These are phyloP conservation scores for Sebastes taczanowskii DNA, from an alignment of 2,797 vertebrate species.

Conservation along the genomic window DNA sequence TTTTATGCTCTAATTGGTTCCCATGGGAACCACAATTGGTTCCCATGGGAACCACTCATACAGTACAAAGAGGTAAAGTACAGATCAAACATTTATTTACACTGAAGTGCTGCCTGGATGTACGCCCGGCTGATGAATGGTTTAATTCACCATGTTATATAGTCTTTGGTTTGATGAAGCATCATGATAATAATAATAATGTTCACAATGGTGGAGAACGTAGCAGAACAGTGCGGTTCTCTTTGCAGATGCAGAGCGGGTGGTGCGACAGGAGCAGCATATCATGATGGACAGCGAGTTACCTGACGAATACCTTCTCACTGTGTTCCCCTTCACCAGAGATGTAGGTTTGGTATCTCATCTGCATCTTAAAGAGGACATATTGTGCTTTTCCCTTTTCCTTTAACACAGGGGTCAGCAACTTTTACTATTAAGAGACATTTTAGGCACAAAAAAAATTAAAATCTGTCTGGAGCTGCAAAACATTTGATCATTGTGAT, in stretches of 20 bases:
- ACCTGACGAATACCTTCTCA: constrained; percentile 39
- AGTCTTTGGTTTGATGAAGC: neutral
- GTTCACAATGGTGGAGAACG: neutral
- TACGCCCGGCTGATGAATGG: neutral
- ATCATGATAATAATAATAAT: neutral
- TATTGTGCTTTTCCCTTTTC: too few species aligned
- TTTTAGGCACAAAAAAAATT: too few species aligned
- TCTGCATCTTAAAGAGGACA: neutral
- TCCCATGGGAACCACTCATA: constrained; percentile 21
- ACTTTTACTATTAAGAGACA: too few species aligned
- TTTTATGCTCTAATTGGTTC: constrained; percentile 29
- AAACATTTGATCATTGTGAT: too few species aligned
- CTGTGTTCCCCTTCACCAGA: constrained; percentile 61
- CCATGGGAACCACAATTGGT: constrained; percentile 1
- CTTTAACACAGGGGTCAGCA: too few species aligned
- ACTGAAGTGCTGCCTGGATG: neutral
- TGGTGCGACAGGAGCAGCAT: constrained; percentile 39
- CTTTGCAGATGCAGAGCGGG: constrained; percentile 67
- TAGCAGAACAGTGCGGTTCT: neutral
- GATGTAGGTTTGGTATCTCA: constrained; percentile 50
- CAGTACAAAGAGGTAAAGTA: neutral
- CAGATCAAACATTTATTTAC: constrained; percentile 3
- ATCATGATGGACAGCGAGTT: constrained; percentile 56
- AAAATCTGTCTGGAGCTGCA: too few species aligned
- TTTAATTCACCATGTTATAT: neutral